Percentiles rank a stretch among this genome's conserved stretches.
Evolutionary conservation across 2,888 invertebrate species (phyloP).

Genomic region (Himalopsyche japonica): DNA sequence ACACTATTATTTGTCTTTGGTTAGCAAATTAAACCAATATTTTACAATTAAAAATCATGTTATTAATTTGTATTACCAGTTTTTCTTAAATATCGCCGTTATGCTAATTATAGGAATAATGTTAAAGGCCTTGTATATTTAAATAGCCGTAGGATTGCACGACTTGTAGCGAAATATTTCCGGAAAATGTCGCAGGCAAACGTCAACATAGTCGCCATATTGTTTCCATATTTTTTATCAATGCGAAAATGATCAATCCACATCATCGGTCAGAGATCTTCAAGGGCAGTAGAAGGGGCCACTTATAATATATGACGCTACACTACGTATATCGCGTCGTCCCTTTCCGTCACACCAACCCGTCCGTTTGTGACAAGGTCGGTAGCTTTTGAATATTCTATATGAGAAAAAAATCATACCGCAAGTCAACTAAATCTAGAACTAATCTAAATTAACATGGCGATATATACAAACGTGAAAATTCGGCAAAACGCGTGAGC

Average conservation of each 20-base stretch:
- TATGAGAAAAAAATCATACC: constrained; percentile 9
- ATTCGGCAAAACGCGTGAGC: neutral
- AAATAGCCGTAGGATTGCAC: neutral
- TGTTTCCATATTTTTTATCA: neutral
- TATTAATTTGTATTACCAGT: too few relatives aligned
- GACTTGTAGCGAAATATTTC: neutral
- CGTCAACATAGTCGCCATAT: neutral
- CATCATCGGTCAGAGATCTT: neutral
- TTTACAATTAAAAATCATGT: too few relatives aligned
- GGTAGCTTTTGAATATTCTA: constrained; percentile 22
- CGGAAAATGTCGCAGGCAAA: neutral
- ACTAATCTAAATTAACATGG: constrained; percentile 34
- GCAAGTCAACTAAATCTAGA: constrained; percentile 29
- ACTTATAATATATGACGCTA: neutral
- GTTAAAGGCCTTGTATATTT: neutral
- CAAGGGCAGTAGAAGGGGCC: constrained; percentile 29
- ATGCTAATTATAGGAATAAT: too few relatives aligned
- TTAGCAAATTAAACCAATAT: too few relatives aligned
- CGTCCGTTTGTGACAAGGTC: constrained; percentile 27
- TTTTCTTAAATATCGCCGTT: too few relatives aligned
- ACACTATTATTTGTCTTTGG: too few relatives aligned
- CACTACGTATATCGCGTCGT: neutral
- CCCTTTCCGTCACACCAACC: constrained; percentile 27
- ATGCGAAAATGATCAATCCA: neutral
- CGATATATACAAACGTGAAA: neutral